phyloP scores from a whole-genome alignment of 2,113 vertebrate species.

The Scophthalmus maximus region DNA sequence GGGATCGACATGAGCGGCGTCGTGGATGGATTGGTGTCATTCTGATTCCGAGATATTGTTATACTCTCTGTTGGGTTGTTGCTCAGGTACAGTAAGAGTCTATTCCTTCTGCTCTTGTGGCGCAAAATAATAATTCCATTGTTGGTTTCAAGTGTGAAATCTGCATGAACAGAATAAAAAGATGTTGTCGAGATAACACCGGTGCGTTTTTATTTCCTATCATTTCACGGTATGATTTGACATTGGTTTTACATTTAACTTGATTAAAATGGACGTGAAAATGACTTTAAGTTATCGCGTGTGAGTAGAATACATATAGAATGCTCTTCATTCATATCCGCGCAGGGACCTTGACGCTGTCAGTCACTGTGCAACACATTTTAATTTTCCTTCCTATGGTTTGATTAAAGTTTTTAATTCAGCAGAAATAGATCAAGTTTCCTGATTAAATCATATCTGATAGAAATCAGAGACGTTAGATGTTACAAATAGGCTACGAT shows the following conservation, averaged over 20 bases:
- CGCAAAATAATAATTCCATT: neutral
- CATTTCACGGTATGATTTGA: neutral
- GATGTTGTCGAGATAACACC: neutral
- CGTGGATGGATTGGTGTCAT: slow-evolving; percentile 91
- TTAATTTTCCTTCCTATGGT: neutral
- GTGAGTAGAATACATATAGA: neutral
- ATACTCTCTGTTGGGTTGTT: slow-evolving; percentile 86
- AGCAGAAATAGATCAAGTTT: neutral
- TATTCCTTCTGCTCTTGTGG: neutral
- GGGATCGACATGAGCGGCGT: slow-evolving; percentile 80
- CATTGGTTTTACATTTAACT: too few relatives aligned
- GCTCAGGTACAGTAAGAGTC: slow-evolving; percentile 92
- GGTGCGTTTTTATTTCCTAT: neutral
- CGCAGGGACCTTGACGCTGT: neutral
- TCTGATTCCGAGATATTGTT: slow-evolving; percentile 90
- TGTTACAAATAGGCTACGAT: neutral
- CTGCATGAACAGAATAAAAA: neutral
- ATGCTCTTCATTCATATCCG: neutral
- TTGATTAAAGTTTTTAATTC: slow-evolving; percentile 34
- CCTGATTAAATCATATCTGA: neutral
- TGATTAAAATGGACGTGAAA: too few relatives aligned
- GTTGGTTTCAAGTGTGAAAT: slow-evolving; percentile 12
- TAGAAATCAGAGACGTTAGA: neutral
- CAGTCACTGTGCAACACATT: neutral
- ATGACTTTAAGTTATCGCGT: neutral